These are phyloP conservation scores for Nephrotoma appendiculata DNA, from an alignment of 2,888 invertebrate genomes.

Conservation along the genomic window DNA sequence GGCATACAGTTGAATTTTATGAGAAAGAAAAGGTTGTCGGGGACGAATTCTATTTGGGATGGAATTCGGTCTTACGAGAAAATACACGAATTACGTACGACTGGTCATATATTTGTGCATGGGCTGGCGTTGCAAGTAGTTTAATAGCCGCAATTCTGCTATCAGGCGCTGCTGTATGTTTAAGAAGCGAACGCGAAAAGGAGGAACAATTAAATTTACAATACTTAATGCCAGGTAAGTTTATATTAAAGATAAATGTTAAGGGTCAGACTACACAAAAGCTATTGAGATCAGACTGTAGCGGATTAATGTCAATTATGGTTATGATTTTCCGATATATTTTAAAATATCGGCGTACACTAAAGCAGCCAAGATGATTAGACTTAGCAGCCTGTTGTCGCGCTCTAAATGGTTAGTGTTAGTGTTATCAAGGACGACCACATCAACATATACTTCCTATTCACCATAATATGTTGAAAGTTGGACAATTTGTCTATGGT, in stretches of 20 bases:
- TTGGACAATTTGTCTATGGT: too few species aligned
- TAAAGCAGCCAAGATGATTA: too few species aligned
- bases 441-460: too few species aligned
- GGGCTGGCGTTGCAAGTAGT: conserved; percentile 89
- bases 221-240: conserved; percentile 90
- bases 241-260: neutral
- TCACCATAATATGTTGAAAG: too few species aligned
- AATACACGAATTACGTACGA: conserved; percentile 78
- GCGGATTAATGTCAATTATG: too few species aligned
- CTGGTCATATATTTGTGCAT: conserved; percentile 95
- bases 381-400: too few species aligned
- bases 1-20: conserved; percentile 93
- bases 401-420: too few species aligned
- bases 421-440: too few species aligned
- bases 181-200: conserved; percentile 83
- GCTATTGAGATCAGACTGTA: too few species aligned
- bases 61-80: conserved; percentile 79
- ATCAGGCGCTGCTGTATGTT: conserved; percentile 87
- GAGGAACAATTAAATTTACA: conserved; percentile 96
- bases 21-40: conserved; percentile 89
- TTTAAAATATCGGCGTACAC: neutral
- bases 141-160: conserved; percentile 84
- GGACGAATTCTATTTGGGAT: conserved; percentile 83
- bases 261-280: too few species aligned
- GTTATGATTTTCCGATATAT: too few species aligned